Conservation (phyloP, 2,797 vertebrate genomes). For the Karalla daura region DNA sequence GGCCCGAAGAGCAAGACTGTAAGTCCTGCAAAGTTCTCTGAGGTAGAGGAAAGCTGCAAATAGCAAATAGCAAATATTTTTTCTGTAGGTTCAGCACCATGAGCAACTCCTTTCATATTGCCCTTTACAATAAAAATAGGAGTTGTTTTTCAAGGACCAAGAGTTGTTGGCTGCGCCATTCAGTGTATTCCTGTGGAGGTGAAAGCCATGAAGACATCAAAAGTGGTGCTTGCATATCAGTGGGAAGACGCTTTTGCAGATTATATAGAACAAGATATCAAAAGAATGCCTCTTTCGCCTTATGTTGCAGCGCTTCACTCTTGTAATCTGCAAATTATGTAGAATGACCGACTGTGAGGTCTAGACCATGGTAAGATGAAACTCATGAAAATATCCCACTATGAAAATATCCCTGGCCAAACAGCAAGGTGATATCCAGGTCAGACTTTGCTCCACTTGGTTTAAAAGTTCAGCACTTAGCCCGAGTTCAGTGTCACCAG, state of each 20-base stretch:
- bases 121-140: neutral
- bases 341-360: constrained; percentile 14
- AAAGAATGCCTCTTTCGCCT: neutral
- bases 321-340: constrained; percentile 32
- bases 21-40: no score
- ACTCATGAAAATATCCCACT: no score
- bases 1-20: no score
- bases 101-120: neutral
- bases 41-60: neutral
- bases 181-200: neutral
- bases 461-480: constrained; percentile 57
- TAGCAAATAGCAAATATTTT: no score
- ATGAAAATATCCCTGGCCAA: constrained; percentile 48
- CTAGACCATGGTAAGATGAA: constrained; percentile 24
- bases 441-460: constrained; percentile 44
- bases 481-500: constrained; percentile 35
- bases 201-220: neutral
- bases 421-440: constrained; percentile 58
- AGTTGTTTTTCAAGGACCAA: neutral
- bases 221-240: neutral
- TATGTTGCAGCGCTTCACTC: constrained; percentile 5
- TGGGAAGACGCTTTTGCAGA: neutral
- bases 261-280: constrained; percentile 3
- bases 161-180: neutral
- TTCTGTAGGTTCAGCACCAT: neutral